These are phyloP conservation scores for Empidonax traillii DNA, from an alignment of 2,113 vertebrate genomes.

Conservation along the genomic window DNA sequence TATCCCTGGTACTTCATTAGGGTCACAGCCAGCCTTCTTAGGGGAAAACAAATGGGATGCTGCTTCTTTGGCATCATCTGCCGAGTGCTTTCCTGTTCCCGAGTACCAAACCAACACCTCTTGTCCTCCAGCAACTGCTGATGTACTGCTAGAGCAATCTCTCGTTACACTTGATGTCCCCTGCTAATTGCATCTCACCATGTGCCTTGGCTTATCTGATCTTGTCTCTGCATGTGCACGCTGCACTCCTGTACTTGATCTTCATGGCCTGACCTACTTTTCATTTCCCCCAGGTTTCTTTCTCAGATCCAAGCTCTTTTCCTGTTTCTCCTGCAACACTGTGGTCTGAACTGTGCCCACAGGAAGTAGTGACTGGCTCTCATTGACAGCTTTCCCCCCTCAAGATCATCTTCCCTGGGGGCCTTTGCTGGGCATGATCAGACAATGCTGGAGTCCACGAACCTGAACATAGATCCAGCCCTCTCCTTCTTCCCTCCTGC, in stretches of 20 bases:
- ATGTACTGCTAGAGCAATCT: neutral
- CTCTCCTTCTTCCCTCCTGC: neutral
- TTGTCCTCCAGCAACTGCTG: neutral
- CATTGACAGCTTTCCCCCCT: no score
- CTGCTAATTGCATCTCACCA: slow-evolving; percentile 59
- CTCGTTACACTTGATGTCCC: slow-evolving; percentile 51
- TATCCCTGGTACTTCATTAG: neutral
- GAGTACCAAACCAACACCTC: neutral
- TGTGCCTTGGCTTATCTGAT: slow-evolving; percentile 45
- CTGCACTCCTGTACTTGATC: slow-evolving; percentile 27
- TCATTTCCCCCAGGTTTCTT: neutral
- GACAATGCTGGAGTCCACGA: neutral
- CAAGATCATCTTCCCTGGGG: neutral
- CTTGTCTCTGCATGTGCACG: neutral
- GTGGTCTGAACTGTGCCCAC: neutral
- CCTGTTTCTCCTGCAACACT: neutral
- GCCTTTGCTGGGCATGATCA: neutral
- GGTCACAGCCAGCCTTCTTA: neutral
- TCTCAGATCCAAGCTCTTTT: neutral
- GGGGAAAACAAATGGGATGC: neutral
- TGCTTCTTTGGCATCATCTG: neutral
- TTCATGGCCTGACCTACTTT: slow-evolving; percentile 54
- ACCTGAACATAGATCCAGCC: neutral
- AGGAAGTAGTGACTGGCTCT: neutral
- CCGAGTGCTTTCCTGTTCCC: neutral